Percentiles rank a stretch among this genome's conserved stretches.
phyloP scores from a whole-genome alignment of 2,113 vertebrate species.

The Halcyon senegalensis region DNA sequence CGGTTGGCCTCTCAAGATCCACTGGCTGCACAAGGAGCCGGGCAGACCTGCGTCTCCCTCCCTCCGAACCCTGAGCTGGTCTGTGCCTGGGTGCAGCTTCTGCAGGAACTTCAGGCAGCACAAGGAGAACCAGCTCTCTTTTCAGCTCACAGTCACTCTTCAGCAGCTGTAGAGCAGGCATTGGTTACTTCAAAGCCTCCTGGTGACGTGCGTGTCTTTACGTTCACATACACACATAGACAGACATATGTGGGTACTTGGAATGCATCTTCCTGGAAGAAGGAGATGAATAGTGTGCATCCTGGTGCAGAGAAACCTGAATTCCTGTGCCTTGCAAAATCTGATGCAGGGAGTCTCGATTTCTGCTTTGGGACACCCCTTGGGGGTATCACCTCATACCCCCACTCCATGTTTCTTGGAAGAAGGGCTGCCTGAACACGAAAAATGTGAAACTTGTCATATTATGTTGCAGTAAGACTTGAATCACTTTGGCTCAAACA shows the following conservation, averaged over 20 bases:
- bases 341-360: fast-evolving
- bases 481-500: not conserved
- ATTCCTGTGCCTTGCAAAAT: not conserved
- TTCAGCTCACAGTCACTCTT: fast-evolving
- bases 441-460: not conserved
- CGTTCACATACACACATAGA: not conserved
- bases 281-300: fast-evolving
- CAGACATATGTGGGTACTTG: fast-evolving
- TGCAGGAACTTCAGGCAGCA: fast-evolving
- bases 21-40: not conserved
- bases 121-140: fast-evolving
- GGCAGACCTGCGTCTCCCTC: not conserved
- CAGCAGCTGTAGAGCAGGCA: not conserved
- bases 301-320: not conserved
- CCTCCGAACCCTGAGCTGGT: not conserved
- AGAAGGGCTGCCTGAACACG: not conserved
- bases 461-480: fast-evolving
- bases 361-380: not conserved
- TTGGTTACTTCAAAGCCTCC: fast-evolving
- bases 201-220: fast-evolving
- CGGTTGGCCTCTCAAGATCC: not conserved
- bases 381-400: fast-evolving
- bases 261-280: not conserved
- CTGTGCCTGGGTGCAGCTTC: not conserved
- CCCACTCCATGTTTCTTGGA: not conserved